A percentile compares a stretch with the other conserved stretches of the same genome.
These are phyloP conservation scores for Ephydatia muelleri DNA, from an alignment of 37 sponge, comb jelly and placozoan species.

Conservation along the genomic window DNA sequence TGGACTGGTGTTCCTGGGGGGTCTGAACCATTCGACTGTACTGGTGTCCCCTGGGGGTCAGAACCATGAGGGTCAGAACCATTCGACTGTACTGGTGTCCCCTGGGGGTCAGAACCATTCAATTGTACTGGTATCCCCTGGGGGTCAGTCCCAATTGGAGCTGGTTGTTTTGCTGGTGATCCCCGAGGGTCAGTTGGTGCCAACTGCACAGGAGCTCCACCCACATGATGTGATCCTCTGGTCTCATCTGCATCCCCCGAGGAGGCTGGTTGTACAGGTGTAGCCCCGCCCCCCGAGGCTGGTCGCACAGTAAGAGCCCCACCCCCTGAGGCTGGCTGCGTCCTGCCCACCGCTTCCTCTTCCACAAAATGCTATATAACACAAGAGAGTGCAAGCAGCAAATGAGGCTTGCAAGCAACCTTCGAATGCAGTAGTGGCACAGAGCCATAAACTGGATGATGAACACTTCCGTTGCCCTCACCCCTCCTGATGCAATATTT, in stretches of 20 bases:
- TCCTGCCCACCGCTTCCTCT: background rate
- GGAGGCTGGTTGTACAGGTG: background rate
- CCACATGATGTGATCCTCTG: background rate
- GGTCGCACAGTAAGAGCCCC: background rate
- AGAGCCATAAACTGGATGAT: too few relatives aligned
- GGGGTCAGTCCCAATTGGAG: too few relatives aligned
- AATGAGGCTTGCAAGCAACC: too few relatives aligned
- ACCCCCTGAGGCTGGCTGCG: background rate
- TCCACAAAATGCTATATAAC: background rate
- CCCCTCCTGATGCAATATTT: too few relatives aligned
- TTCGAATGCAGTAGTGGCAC: too few relatives aligned
- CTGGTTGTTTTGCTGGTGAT: too few relatives aligned
- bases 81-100: background rate
- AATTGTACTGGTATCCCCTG: too few relatives aligned
- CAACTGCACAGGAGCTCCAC: background rate
- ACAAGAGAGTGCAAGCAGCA: background rate
- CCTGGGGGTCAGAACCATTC: background rate
- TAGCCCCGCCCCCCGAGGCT: background rate
- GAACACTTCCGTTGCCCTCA: too few relatives aligned
- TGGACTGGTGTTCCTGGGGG: too few relatives aligned
- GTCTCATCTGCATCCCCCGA: background rate
- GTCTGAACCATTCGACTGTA: too few relatives aligned
- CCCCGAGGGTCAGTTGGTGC: background rate
- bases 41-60: too few relatives aligned
- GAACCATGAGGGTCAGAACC: background rate